These are phyloP conservation scores for Ataeniobius toweri DNA, from an alignment of 2,797 vertebrate genomes.

Conservation along the genomic window DNA sequence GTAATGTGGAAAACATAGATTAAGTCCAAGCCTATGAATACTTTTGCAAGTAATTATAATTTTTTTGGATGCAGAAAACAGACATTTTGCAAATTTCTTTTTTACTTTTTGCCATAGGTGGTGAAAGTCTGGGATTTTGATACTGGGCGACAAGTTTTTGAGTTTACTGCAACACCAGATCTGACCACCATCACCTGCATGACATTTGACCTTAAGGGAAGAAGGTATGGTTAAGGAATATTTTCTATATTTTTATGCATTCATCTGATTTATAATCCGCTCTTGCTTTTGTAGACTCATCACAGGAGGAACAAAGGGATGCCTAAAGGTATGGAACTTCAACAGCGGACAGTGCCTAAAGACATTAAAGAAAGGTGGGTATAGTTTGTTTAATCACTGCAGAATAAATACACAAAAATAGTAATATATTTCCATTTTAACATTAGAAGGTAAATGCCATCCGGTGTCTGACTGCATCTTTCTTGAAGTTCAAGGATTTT, in stretches of 20 bases:
- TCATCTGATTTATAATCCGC: not conserved
- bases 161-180: constrained; percentile 73
- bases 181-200: constrained; percentile 77
- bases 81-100: too few species aligned
- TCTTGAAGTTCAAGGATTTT: constrained; percentile 77
- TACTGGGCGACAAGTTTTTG: constrained; percentile 77
- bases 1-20: not conserved
- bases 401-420: not conserved
- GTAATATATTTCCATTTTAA: constrained; percentile 12
- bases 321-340: constrained; percentile 81
- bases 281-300: constrained; percentile 70
- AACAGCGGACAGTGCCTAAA: constrained; percentile 76
- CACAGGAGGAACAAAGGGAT: constrained; percentile 79
- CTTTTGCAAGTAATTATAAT: not conserved
- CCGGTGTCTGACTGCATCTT: constrained; percentile 82
- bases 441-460: constrained; percentile 65
- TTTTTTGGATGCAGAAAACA: not conserved
- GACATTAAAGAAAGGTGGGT: constrained; percentile 72
- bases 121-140: constrained; percentile 84
- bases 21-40: not conserved
- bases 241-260: not conserved
- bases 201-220: constrained; percentile 78
- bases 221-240: constrained; percentile 64
- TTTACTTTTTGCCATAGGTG: constrained; percentile 58
- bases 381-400: not conserved